Evolutionary conservation across 1,140 invertebrate species (phyloP).

Genomic region (Drosophila nikananu): DNA sequence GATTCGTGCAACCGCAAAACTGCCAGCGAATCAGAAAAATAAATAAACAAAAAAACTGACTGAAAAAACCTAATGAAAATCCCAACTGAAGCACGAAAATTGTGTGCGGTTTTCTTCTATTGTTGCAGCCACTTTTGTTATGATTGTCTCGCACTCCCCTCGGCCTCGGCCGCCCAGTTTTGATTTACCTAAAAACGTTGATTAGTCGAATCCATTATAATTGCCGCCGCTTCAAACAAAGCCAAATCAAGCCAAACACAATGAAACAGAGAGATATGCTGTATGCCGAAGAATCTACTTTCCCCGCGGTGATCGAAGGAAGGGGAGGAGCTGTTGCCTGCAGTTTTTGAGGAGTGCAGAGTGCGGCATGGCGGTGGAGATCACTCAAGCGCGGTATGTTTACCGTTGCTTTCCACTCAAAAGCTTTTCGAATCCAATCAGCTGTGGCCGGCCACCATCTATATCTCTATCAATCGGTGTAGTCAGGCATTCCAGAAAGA

Average conservation of each 20-base stretch:
- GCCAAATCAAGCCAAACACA: constrained; percentile 57
- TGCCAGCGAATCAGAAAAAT: constrained; percentile 38
- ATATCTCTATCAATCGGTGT: constrained; percentile 23
- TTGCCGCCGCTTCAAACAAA: constrained; percentile 68
- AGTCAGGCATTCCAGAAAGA: constrained; percentile 10
- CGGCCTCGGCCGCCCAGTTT: constrained; percentile 21
- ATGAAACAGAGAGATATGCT: constrained; percentile 17
- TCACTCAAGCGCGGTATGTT: constrained; percentile 64
- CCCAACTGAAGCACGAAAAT: constrained; percentile 80
- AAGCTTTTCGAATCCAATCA: constrained; percentile 46
- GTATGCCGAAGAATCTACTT: constrained; percentile 59
- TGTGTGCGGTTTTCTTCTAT: constrained; percentile 71
- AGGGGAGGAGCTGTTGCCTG: constrained; percentile 26
- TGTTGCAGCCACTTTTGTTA: constrained; percentile 53
- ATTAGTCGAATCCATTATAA: constrained; percentile 81
- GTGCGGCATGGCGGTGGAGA: constrained; percentile 13
- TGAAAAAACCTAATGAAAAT: constrained; percentile 57
- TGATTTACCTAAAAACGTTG: constrained; percentile 81
- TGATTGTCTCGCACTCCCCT: constrained; percentile 32
- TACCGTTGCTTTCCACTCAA: constrained; percentile 44
- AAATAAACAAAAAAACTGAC: constrained; percentile 36
- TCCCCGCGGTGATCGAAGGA: constrained; percentile 34
- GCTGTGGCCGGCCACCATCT: constrained; percentile 28
- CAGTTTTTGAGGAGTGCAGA: constrained; percentile 1
- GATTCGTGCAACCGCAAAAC: constrained; percentile 37